Conservation (phyloP, 2,113 vertebrate genomes). For the Erpornis zantholeuca region DNA sequence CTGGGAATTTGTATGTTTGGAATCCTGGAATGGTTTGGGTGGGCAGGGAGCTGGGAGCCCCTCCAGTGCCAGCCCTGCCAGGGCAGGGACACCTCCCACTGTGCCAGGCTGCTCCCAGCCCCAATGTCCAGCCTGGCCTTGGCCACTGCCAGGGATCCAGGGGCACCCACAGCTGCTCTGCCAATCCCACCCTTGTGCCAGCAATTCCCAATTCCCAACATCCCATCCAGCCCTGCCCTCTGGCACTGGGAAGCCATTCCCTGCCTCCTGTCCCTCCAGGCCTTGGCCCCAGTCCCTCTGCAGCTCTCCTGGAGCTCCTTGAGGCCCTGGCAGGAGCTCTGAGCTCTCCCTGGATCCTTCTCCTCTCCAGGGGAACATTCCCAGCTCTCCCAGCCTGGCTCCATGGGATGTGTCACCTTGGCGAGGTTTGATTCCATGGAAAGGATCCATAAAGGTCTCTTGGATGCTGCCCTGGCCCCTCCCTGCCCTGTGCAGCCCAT, state of each 20-base stretch:
- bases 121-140: neutral
- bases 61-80: neutral
- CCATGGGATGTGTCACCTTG: neutral
- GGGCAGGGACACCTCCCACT: neutral
- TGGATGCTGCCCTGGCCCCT: neutral
- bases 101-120: neutral
- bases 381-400: neutral
- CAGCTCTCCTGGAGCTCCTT: neutral
- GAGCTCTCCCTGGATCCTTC: neutral
- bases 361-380: too few relatives aligned
- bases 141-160: neutral
- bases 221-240: neutral
- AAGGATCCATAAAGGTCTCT: neutral
- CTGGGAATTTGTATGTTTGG: neutral
- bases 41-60: neutral
- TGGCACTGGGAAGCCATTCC: neutral
- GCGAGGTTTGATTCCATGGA: neutral
- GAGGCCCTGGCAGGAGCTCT: neutral
- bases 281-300: too few relatives aligned
- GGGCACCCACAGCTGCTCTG: neutral
- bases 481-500: neutral
- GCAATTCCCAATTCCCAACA: neutral
- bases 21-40: neutral
- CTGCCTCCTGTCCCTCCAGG: neutral
- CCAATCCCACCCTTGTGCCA: neutral